These are phyloP conservation scores for roundworm (Caenorhabditis elegans) DNA, from an alignment of 1,140 invertebrate genomes.

Conservation along the genomic window DNA sequence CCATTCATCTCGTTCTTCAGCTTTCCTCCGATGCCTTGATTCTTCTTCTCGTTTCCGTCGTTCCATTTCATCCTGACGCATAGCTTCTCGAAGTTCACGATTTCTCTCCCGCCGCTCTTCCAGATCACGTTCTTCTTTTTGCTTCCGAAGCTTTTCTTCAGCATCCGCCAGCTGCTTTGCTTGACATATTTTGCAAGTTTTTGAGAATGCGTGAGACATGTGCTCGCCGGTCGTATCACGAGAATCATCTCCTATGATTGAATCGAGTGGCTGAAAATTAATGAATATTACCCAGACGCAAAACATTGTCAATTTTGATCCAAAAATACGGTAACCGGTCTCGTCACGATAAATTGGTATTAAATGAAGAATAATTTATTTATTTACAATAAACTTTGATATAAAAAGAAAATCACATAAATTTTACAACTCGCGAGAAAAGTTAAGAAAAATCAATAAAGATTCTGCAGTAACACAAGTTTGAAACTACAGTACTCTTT, in stretches of 20 bases:
- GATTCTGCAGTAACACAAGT: too few relatives aligned
- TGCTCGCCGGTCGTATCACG: conserved; percentile 4
- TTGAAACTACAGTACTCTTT: too few relatives aligned
- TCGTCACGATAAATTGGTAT: too few relatives aligned
- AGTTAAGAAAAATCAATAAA: too few relatives aligned
- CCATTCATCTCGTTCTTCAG: neutral
- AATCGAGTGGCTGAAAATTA: neutral
- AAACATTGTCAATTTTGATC: too few relatives aligned
- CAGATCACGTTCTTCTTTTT: neutral
- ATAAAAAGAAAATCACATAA: too few relatives aligned
- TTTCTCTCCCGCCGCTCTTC: neutral
- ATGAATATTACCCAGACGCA: too few relatives aligned
- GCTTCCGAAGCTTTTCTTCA: neutral
- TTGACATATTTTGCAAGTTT: neutral
- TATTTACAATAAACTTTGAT: too few relatives aligned
- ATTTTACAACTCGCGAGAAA: neutral
- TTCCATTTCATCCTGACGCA: neutral
- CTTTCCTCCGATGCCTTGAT: neutral
- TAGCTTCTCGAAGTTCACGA: neutral
- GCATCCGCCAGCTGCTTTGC: neutral
- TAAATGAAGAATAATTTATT: too few relatives aligned
- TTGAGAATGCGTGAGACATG: neutral
- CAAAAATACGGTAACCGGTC: too few relatives aligned
- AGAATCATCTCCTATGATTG: neutral
- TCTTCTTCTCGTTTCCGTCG: neutral